These are phyloP conservation scores for Diadegma fenestrale DNA, from an alignment of 2,888 invertebrate species.

Conservation along the genomic window DNA sequence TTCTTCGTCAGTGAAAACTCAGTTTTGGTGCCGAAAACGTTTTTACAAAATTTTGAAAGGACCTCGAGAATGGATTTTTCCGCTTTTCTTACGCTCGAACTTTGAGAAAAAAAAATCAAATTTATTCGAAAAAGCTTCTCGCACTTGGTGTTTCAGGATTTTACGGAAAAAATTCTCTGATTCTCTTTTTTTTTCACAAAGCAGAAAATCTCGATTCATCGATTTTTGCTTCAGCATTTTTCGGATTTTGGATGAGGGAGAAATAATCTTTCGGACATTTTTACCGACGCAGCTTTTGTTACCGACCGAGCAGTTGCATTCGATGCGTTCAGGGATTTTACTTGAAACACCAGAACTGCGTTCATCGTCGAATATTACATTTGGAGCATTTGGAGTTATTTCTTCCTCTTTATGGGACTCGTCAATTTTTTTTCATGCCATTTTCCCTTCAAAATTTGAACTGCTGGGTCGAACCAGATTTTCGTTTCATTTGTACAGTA, in stretches of 20 bases:
- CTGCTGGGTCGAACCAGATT: neutral
- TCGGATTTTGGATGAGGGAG: neutral
- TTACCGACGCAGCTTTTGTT: neutral
- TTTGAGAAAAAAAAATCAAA: neutral
- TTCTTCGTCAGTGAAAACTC: too few relatives aligned
- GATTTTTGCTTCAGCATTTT: neutral
- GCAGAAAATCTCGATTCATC: neutral
- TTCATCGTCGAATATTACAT: neutral
- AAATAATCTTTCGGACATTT: neutral
- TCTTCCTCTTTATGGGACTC: neutral
- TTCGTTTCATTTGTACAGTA: neutral
- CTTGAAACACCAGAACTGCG: neutral
- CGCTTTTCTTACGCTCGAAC: too few relatives aligned
- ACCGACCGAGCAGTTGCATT: neutral
- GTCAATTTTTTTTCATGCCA: neutral
- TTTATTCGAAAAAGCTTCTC: neutral
- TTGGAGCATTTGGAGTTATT: neutral
- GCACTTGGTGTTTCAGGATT: neutral
- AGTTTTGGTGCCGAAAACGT: too few relatives aligned
- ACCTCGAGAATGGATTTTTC: too few relatives aligned
- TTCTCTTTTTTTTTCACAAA: neutral
- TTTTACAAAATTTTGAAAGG: too few relatives aligned
- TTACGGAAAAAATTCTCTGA: too few relatives aligned
- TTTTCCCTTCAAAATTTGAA: neutral
- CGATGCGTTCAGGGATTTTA: neutral